Evolutionary conservation across 64 coral and sea anemone species (phyloP), one percentile per base, ranked within the genome.

Genomic region (Astreopora myriophthalma): DNA sequence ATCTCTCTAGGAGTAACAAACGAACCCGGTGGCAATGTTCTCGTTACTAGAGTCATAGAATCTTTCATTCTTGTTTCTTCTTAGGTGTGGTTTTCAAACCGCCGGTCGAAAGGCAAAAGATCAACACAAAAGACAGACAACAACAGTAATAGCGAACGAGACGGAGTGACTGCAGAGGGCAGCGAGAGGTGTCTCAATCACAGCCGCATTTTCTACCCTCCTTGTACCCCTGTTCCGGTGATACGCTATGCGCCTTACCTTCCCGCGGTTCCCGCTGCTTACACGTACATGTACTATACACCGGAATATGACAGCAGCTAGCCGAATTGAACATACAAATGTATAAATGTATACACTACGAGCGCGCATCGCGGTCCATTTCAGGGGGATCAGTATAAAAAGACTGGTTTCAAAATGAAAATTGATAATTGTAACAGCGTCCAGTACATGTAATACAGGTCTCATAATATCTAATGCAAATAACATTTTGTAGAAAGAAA

Each of bases 31-130:
- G n/a, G n/a, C 49, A 55, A 16, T 3, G 17, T 55, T 55, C 13
- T 14, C 17, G 42, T 55, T 13, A 10, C 16, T 55, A 19, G 49
- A 13, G 49, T 55, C 49, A 55, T 13, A 5, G 20, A 80, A 17
- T 55, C 23, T 31, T 32, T 34, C 19, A 26, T 34, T 29, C 1
- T 28, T 90, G 26, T 20, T 73, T 83, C 12, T n/a, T n/a, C 75
- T 61, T 32, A 92, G 90, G 90, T 92, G 12, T 92, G 90, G 90
- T 92, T 92, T 52, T 92, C 90, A 20, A 92, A 92, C 38, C 69
- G 90, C 20, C 80, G 90, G 75, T 92, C 90, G 30, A 92, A 92
- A 84, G 90, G 90, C 3, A 92, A 92, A 86, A 58, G 90, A 23
- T 64, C 79, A 37, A 64, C 32, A 30, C 79, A 62, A 64, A 83